phyloP scores from a whole-genome alignment of 2,113 vertebrate species.

The Lepus americanus region DNA sequence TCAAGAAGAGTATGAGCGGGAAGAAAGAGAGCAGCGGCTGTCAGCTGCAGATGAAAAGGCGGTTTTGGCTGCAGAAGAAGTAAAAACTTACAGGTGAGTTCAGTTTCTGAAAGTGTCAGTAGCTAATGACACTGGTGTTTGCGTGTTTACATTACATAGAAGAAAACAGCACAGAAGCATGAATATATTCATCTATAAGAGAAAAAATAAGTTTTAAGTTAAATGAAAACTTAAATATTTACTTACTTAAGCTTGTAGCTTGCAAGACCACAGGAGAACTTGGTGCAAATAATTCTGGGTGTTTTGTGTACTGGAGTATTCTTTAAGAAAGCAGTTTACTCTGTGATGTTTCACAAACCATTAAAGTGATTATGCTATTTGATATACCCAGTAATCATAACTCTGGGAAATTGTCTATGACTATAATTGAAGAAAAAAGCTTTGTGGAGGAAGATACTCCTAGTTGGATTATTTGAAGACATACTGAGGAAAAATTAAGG shows the following conservation, averaged over 20 bases:
- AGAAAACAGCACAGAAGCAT: neutral
- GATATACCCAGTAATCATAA: neutral
- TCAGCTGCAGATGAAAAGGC: conserved; percentile 95
- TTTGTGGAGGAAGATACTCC: neutral
- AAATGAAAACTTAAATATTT: neutral
- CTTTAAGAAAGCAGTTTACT: neutral
- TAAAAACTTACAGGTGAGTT: conserved; percentile 92
- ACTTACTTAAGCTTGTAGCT: too few relatives aligned
- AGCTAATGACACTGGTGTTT: neutral
- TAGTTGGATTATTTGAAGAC: neutral
- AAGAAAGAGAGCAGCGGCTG: conserved; percentile 93
- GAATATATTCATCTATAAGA: neutral
- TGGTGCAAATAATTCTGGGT: neutral
- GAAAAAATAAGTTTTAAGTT: neutral
- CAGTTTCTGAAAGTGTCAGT: neutral
- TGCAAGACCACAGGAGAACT: neutral
- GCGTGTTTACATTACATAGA: neutral
- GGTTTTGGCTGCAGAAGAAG: conserved; percentile 91
- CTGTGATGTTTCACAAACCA: neutral
- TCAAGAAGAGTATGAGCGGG: conserved; percentile 95
- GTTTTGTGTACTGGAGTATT: neutral
- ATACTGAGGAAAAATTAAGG: neutral
- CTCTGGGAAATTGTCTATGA: neutral
- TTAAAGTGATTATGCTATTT: neutral
- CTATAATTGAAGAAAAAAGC: neutral